phyloP scores from a whole-genome alignment of 2,888 invertebrate genomes.

The Fissipunctia ypsillon region DNA sequence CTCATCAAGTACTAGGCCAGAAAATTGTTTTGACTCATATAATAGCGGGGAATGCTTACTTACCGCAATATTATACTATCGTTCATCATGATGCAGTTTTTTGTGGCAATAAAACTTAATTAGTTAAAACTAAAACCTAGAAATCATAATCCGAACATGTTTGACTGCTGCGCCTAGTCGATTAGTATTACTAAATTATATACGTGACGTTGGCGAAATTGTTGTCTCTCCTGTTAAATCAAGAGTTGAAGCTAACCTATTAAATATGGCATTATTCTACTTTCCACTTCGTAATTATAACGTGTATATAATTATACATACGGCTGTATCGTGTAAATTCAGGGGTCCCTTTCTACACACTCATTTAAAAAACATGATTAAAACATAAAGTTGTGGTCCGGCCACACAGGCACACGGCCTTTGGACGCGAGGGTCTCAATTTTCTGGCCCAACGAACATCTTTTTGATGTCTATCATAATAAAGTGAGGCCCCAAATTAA shows the following conservation, averaged over 20 bases:
- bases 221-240: background rate
- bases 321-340: constrained; percentile 35
- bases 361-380: constrained; percentile 60
- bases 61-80: too few species aligned
- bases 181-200: background rate
- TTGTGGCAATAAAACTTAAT: background rate
- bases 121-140: too few species aligned
- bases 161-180: background rate
- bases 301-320: constrained; percentile 7
- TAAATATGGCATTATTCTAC: background rate
- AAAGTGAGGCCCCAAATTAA: constrained; percentile 68
- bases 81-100: background rate
- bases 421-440: constrained; percentile 66
- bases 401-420: constrained; percentile 25
- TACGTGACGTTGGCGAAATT: background rate
- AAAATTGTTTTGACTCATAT: too few species aligned
- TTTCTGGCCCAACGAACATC: constrained; percentile 71
- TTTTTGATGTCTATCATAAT: constrained; percentile 73
- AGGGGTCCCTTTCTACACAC: constrained; percentile 22
- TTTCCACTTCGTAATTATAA: constrained; percentile 20
- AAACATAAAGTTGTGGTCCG: constrained; percentile 49
- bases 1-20: too few species aligned
- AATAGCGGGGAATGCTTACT: too few species aligned
- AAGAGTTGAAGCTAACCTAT: background rate
- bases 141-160: background rate